A percentile compares a stretch with the other conserved stretches of the same genome.
Conservation (phyloP, 2,113 vertebrate species). For the Bubo bubo region DNA sequence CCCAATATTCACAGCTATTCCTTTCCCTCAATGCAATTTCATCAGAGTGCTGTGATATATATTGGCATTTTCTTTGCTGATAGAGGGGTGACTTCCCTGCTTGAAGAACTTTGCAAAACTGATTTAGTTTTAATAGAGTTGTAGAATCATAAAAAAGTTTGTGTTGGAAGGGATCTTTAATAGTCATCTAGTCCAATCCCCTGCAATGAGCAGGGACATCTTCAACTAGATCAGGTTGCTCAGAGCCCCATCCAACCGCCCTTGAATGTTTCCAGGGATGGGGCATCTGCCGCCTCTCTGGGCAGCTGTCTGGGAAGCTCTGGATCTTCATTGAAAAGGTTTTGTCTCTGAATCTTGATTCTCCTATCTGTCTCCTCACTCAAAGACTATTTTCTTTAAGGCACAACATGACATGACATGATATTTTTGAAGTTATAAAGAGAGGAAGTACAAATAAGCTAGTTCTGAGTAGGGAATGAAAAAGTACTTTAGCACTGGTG, state of each 20-base stretch:
- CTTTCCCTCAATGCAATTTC: not conserved
- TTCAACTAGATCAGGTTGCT: not conserved
- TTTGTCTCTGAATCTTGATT: not conserved
- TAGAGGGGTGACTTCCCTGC: not conserved
- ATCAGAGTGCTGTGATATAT: too few relatives aligned
- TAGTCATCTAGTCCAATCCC: not conserved
- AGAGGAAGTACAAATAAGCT: rapidly evolving
- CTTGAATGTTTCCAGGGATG: not conserved
- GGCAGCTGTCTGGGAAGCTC: not conserved
- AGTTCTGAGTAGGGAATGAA: not conserved
- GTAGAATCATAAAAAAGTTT: not conserved
- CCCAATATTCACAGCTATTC: not conserved
- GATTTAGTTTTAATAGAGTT: not conserved
- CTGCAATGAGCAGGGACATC: not conserved
- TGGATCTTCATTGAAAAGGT: not conserved
- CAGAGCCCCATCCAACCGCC: rapidly evolving
- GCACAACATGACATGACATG: not conserved
- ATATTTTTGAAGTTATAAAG: not conserved
- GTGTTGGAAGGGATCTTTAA: not conserved
- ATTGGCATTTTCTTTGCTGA: not conserved
- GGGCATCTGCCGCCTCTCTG: not conserved
- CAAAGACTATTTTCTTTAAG: not conserved
- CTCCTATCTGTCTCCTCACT: not conserved
- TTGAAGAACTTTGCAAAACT: not conserved
- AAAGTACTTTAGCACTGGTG: not conserved